phyloP scores from a whole-genome alignment of 2,797 vertebrate species.

The Danio albolineatus region DNA sequence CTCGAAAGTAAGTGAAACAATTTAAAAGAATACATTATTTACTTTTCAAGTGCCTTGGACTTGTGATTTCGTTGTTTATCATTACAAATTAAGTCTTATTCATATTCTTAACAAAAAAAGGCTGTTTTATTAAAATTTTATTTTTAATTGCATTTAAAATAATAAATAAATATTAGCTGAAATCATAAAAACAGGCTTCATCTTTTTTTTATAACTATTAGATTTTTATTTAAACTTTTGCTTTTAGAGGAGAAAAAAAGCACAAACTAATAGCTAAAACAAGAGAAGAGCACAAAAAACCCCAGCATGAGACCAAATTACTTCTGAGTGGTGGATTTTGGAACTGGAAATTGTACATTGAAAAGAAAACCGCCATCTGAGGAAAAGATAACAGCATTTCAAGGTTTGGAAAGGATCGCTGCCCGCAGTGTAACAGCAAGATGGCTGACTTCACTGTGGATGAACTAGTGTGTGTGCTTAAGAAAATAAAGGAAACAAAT shows the following conservation, averaged over 20 bases:
- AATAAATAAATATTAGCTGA: too few relatives aligned
- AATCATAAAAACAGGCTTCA: not conserved
- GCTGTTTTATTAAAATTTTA: too few relatives aligned
- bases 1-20: too few relatives aligned
- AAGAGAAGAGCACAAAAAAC: not conserved
- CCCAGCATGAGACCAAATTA: not conserved
- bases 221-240: not conserved
- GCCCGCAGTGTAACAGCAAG: conserved; percentile 14
- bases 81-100: too few relatives aligned
- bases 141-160: too few relatives aligned
- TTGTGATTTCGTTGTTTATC: too few relatives aligned
- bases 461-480: conserved; percentile 25
- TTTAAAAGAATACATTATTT: too few relatives aligned
- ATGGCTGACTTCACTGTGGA: not conserved
- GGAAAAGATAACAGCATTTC: conserved; percentile 1
- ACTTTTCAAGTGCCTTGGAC: too few relatives aligned
- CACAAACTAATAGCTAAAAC: not conserved
- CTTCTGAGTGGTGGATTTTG: not conserved
- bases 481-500: conserved; percentile 23
- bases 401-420: conserved; percentile 13
- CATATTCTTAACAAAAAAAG: too few relatives aligned
- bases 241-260: not conserved
- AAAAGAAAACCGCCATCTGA: not conserved
- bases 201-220: not conserved
- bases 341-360: not conserved